These are phyloP conservation scores for Petroica traversi DNA, from an alignment of 2,113 vertebrate species.

Conservation along the genomic window DNA sequence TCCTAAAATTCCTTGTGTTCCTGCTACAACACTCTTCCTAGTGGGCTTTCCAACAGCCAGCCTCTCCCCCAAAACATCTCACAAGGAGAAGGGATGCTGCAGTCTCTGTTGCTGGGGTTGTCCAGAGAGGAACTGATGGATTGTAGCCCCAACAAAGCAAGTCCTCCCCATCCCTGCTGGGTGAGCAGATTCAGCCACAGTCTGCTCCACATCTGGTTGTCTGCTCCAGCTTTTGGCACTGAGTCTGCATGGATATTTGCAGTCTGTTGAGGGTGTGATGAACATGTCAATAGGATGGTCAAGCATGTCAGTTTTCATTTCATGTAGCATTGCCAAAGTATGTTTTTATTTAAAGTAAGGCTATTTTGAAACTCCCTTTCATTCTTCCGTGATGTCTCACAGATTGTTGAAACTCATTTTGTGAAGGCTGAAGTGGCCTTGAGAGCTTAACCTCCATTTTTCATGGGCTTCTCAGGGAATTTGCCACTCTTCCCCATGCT, in stretches of 20 bases:
- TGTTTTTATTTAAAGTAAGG: slow-evolving; percentile 46
- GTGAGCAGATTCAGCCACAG: neutral
- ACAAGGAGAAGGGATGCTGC: neutral
- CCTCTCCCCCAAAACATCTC: neutral
- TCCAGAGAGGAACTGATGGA: neutral
- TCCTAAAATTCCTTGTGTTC: neutral
- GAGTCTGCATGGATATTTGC: neutral
- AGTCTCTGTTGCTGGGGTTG: neutral
- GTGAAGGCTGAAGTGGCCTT: neutral
- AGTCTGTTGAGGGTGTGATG: slow-evolving; percentile 15
- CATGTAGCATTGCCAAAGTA: neutral
- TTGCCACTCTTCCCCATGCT: neutral
- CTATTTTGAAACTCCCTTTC: slow-evolving; percentile 35
- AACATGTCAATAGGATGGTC: slow-evolving; percentile 25
- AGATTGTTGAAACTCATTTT: neutral
- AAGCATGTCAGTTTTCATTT: slow-evolving; percentile 23
- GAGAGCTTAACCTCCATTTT: neutral
- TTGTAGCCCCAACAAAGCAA: neutral
- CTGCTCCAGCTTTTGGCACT: neutral
- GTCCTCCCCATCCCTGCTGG: neutral
- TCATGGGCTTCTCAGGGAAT: neutral
- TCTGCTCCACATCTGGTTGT: slow-evolving; percentile 32
- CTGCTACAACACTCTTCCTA: neutral
- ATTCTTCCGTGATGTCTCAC: neutral
- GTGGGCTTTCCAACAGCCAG: neutral